Evolutionary conservation across 1,140 invertebrate genomes (phyloP).

Genomic region (Pseudomyrmex concolor): DNA sequence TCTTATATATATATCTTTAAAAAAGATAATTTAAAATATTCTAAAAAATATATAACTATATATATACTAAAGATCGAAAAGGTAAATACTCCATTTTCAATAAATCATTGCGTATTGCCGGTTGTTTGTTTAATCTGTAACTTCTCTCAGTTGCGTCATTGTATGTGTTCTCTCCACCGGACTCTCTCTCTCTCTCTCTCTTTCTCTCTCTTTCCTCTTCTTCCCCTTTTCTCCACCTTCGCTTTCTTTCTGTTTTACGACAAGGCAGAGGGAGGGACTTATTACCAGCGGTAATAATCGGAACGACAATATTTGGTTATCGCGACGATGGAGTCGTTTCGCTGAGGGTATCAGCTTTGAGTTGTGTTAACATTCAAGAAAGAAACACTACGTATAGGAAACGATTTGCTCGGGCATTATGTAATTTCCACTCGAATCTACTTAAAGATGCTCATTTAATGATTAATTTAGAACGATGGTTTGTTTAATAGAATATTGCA

Average conservation of each 20-base stretch:
- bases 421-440: slow-evolving; percentile 38
- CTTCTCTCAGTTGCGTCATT: slow-evolving; percentile 27
- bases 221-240: background rate
- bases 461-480: slow-evolving; percentile 29
- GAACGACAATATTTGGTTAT: slow-evolving; percentile 62
- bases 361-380: slow-evolving; percentile 58
- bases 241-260: slow-evolving; percentile 56
- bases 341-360: slow-evolving; percentile 54
- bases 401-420: slow-evolving; percentile 48
- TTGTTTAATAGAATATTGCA: slow-evolving; percentile 12
- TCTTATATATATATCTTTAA: background rate
- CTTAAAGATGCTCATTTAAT: slow-evolving; percentile 38
- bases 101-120: slow-evolving; percentile 35
- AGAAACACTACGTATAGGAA: slow-evolving; percentile 52
- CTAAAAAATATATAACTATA: background rate
- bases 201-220: slow-evolving; percentile 31
- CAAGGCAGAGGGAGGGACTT: slow-evolving; percentile 43
- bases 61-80: background rate
- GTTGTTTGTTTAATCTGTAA: slow-evolving; percentile 50
- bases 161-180: slow-evolving; percentile 1
- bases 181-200: slow-evolving; percentile 35
- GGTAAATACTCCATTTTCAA: background rate
- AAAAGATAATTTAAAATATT: background rate
- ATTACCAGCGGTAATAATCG: slow-evolving; percentile 59
- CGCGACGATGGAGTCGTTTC: slow-evolving; percentile 60